Evolutionary conservation across 2,888 invertebrate genomes (phyloP), one percentile per base, ranked within the genome.

Genomic region (Julus scanicus): DNA sequence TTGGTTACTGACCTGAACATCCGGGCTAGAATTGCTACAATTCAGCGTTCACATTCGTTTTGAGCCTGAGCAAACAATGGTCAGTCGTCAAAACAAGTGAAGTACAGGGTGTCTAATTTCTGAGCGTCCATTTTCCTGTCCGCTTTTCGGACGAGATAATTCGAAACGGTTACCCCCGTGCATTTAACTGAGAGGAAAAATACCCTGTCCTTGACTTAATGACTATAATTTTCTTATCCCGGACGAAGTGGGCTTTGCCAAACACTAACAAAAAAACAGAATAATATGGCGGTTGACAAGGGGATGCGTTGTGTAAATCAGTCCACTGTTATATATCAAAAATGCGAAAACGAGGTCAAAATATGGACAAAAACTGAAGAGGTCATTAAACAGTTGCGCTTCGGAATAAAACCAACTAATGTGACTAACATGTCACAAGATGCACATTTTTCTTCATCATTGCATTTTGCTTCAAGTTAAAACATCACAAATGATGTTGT

Each of bases 1-100:
- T 80, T 80, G 80, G 80, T 37, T 80, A 80, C 80, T 80, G 80
- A 80, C 80, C 80, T 80, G 80, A 80, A 80, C 80, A 80, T 80
- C 80, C 80, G 80, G 80, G 37, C 29, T 80, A 80, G 37, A 29
- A 11, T 37, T 80, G 6, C 44, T 44, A 80, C 80, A 37, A 37
- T 37, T 80, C 2, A 37, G 4, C 80, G 37, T 71, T 71, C 71
- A 20, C 20, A 71, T 29, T 71, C 71, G 71, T 80, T 80, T 80
- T 29, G 37, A 80, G 37, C 15, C 80, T 29, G 80, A 37, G 37
- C 80, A 80, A 80, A 80, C 80, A 80, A 80, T 80, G 37, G 80
- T 80, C 80, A 80, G 37, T 37, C 37, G 37, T 15, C 80, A 37
- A 80, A 80, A 11, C n/a, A 37, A 37, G 37, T 37, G 13, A 29